These are phyloP conservation scores for Agriopis marginaria DNA, from an alignment of 2,888 invertebrate genomes.

Conservation along the genomic window DNA sequence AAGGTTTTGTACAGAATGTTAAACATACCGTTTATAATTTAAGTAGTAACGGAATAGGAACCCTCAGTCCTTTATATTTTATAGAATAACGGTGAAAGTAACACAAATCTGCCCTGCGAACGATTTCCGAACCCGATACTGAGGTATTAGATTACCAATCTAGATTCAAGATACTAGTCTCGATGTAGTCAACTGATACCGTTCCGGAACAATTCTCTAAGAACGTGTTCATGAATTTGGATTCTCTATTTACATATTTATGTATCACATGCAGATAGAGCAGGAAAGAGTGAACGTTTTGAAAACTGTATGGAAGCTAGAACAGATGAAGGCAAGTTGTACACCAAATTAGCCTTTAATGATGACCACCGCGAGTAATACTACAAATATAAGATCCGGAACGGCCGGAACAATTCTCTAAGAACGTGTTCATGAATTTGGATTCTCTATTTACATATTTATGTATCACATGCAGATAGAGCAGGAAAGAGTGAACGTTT, in stretches of 20 bases:
- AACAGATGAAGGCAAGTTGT: no score
- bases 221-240: conserved; percentile 23
- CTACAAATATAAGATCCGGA: no score
- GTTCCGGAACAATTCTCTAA: conserved; percentile 46
- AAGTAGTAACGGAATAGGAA: conserved; percentile 32
- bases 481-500: no score
- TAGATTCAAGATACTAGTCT: conserved; percentile 24
- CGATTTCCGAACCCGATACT: conserved; percentile 43
- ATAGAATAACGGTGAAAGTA: conserved; percentile 47
- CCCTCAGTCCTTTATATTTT: conserved; percentile 45
- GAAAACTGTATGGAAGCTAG: not conserved
- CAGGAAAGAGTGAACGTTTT: no score
- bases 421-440: conserved; percentile 22
- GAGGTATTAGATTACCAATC: conserved; percentile 31
- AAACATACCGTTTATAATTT: not conserved
- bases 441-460: not conserved
- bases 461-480: not conserved
- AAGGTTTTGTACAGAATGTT: not conserved
- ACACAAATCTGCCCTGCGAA: conserved; percentile 39
- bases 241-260: not conserved
- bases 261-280: not conserved
- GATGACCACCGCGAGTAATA: no score
- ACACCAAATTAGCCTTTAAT: no score
- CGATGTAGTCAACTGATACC: conserved; percentile 31
- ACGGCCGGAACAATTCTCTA: no score